These are phyloP conservation scores for Heterodera filipjevi DNA, from an alignment of 2,888 invertebrate genomes.

Conservation along the genomic window DNA sequence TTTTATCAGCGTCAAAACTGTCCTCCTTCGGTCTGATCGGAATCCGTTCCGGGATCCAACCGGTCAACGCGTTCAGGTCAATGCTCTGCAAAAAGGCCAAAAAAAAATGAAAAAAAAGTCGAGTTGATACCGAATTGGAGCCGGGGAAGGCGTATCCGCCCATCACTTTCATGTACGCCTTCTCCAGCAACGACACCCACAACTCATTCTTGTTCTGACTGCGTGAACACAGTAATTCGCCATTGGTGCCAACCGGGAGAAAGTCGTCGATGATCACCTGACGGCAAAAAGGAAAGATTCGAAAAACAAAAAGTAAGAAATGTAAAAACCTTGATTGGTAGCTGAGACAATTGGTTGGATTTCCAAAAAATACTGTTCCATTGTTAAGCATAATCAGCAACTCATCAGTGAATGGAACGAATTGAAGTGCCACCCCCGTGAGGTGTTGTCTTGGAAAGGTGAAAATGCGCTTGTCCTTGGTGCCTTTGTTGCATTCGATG, in stretches of 20 bases:
- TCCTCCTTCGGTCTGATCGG: constrained; percentile 70
- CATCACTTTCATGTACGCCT: constrained; percentile 92
- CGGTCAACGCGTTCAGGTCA: constrained; percentile 89
- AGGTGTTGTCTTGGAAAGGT: neutral
- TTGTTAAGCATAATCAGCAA: constrained; percentile 26
- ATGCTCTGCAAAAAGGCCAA: constrained; percentile 78
- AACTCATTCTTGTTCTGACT: constrained; percentile 78
- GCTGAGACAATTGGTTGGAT: constrained; percentile 10
- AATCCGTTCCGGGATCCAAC: constrained; percentile 91
- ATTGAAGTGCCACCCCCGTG: constrained; percentile 22
- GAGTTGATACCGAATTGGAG: constrained; percentile 74
- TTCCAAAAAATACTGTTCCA: constrained; percentile 14
- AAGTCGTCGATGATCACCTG: constrained; percentile 83
- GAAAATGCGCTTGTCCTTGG: constrained; percentile 15
- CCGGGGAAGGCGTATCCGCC: constrained; percentile 97
- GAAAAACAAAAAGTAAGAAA: too few species aligned
- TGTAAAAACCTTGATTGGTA: constrained; percentile 17
- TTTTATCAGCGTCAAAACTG: constrained; percentile 68
- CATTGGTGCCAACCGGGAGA: constrained; percentile 78
- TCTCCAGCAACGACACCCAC: constrained; percentile 90
- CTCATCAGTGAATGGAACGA: constrained; percentile 32
- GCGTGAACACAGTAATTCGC: constrained; percentile 87
- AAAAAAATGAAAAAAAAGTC: neutral
- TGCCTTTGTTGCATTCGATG: constrained; percentile 5
- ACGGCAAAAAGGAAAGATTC: neutral